Conservation (phyloP, 2,113 vertebrate species). For the Tachysurus fulvidraco region DNA sequence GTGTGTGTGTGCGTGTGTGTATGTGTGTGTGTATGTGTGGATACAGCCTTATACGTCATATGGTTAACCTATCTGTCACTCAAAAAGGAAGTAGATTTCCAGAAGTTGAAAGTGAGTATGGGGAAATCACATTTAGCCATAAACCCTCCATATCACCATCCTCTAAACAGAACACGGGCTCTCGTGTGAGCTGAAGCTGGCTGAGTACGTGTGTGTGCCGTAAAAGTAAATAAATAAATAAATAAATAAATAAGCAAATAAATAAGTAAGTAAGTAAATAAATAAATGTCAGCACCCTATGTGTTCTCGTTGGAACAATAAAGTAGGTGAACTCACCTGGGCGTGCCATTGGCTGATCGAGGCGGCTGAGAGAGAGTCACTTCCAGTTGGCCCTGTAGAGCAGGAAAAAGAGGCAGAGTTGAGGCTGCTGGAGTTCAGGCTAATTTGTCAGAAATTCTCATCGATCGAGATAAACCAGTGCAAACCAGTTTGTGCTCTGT, state of each 20-base stretch:
- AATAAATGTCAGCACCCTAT: too few species aligned
- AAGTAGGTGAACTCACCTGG: slow-evolving; percentile 78
- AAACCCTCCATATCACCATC: neutral
- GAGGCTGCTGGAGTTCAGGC: neutral
- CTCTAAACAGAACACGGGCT: neutral
- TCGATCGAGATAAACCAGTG: neutral
- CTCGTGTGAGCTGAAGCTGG: neutral
- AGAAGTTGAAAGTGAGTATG: neutral
- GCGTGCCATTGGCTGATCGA: slow-evolving; percentile 79
- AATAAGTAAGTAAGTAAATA: too few species aligned
- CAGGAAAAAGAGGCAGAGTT: slow-evolving; percentile 45
- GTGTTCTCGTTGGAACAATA: neutral
- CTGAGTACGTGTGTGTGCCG: neutral
- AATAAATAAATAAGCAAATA: too few species aligned
- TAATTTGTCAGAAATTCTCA: neutral
- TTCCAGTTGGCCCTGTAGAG: slow-evolving; percentile 81
- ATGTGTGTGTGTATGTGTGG: neutral
- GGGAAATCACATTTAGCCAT: neutral
- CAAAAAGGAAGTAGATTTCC: slow-evolving; percentile 18
- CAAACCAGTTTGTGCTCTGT: neutral
- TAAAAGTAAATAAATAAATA: neutral
- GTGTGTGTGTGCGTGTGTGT: neutral
- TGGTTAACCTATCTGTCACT: neutral
- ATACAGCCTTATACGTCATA: neutral
- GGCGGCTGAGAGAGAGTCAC: slow-evolving; percentile 85